A percentile compares a stretch with the other conserved stretches of the same genome.
Evolutionary conservation across 2,797 vertebrate genomes (phyloP).

Genomic region (Lagorchestes hirsutus): DNA sequence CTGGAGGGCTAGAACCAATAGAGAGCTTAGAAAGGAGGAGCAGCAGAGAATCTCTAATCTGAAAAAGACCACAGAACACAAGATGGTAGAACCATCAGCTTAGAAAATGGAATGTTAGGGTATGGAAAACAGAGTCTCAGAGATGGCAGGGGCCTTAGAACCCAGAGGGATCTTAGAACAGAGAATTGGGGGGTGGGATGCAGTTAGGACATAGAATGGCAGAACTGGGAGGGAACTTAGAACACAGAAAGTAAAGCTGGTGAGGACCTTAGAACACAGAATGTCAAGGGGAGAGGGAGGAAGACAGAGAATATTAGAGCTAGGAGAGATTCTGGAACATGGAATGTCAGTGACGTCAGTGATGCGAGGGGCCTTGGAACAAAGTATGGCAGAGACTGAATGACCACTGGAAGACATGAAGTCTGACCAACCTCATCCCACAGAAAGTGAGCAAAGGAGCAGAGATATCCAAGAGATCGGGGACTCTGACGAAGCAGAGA

Average conservation of each 20-base stretch:
- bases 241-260: neutral
- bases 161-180: no score
- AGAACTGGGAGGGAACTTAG: neutral
- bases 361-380: neutral
- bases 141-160: no score
- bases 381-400: neutral
- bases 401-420: neutral
- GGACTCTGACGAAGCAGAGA: neutral
- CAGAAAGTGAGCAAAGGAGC: neutral
- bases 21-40: neutral
- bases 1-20: neutral
- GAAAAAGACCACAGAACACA: neutral
- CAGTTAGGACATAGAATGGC: no score
- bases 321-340: neutral
- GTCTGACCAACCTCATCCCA: neutral
- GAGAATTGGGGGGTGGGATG: no score
- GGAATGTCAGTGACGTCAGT: neutral
- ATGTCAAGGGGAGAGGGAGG: neutral
- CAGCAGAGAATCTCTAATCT: no score
- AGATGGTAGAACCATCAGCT: neutral
- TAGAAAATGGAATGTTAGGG: neutral
- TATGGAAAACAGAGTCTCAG: neutral
- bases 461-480: neutral
- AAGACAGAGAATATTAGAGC: neutral
- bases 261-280: neutral